Evolutionary conservation across 2,113 vertebrate species (phyloP).

Genomic region (Petromus typicus): DNA sequence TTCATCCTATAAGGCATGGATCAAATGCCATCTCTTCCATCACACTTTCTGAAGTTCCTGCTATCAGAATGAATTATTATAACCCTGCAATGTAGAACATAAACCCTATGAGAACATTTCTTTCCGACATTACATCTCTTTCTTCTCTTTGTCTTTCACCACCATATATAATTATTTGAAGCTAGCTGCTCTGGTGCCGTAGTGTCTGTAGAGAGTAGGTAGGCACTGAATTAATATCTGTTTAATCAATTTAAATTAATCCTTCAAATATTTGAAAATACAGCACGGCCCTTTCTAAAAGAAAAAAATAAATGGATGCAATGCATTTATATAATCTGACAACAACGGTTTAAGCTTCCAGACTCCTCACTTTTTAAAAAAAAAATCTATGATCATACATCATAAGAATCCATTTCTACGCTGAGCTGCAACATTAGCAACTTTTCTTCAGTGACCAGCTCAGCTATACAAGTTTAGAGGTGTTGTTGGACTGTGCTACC

Average conservation of each 20-base stretch:
- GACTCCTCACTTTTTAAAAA: conserved; percentile 14
- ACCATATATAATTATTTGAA: not conserved
- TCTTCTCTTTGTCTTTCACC: not conserved
- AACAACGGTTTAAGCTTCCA: conserved; percentile 6
- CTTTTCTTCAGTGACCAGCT: not conserved
- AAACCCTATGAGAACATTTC: conserved; percentile 18
- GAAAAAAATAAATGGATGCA: not conserved
- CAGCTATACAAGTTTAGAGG: not conserved
- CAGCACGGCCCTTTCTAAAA: not conserved
- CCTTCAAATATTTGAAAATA: conserved; percentile 37
- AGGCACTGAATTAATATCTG: not conserved
- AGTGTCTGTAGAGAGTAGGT: not conserved
- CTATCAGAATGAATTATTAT: not conserved
- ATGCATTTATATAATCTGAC: not conserved
- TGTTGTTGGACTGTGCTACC: not conserved
- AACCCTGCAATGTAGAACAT: not conserved
- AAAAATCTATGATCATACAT: not conserved
- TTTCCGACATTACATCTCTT: not conserved
- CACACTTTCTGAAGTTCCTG: not conserved
- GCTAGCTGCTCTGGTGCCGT: not conserved
- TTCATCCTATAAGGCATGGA: not conserved
- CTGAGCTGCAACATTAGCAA: not conserved
- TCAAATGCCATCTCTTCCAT: not conserved
- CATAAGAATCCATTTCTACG: not conserved
- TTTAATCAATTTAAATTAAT: conserved; percentile 39